Conservation (phyloP, 2,888 invertebrate species). For the Acrobasis consociella region DNA sequence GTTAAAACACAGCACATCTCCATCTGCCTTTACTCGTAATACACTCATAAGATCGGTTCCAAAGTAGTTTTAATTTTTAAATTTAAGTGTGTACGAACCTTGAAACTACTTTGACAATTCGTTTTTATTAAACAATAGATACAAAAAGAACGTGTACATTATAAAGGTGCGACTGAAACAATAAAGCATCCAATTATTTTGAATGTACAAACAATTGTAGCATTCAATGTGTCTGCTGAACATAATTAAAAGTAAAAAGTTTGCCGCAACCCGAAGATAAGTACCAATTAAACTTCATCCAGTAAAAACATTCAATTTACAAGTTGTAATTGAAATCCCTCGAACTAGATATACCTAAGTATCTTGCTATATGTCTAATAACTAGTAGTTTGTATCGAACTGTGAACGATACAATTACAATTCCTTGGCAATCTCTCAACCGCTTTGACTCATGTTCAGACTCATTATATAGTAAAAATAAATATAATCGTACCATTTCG, state of each 20-base stretch:
- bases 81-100: background rate
- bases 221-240: slow-evolving; percentile 8
- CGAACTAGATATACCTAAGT: background rate
- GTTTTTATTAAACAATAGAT: slow-evolving; percentile 5
- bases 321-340: background rate
- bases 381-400: too few relatives aligned
- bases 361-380: background rate
- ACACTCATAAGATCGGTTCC: too few relatives aligned
- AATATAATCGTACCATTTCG: too few relatives aligned
- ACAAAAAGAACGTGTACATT: background rate
- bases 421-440: too few relatives aligned
- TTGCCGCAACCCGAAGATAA: background rate
- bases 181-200: slow-evolving; percentile 17
- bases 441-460: too few relatives aligned
- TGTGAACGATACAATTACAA: too few relatives aligned
- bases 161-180: slow-evolving; percentile 2
- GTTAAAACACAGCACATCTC: too few relatives aligned
- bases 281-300: slow-evolving; percentile 9
- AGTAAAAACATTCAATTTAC: background rate
- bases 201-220: slow-evolving; percentile 6
- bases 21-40: too few relatives aligned
- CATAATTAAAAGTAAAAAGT: slow-evolving; percentile 6
- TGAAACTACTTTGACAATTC: background rate
- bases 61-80: too few relatives aligned
- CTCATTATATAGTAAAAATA: too few relatives aligned